These are phyloP conservation scores for Mactromeris polynyma DNA, from an alignment of 2,888 invertebrate species.

Conservation along the genomic window DNA sequence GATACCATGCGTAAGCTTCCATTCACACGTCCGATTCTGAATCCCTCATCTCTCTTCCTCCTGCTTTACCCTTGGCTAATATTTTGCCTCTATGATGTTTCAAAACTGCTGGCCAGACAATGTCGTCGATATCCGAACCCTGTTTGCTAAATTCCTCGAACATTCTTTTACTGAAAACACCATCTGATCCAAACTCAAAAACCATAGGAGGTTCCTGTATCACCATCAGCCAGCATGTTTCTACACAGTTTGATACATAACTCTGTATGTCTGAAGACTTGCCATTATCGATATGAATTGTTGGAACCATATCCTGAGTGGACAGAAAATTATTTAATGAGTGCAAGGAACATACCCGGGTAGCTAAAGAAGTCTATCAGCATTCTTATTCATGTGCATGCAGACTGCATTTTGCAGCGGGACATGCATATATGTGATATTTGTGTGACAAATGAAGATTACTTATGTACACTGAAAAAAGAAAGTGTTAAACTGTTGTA, in stretches of 20 bases:
- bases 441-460: too few relatives aligned
- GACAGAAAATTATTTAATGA: background rate
- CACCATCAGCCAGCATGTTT: background rate
- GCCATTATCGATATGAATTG: background rate
- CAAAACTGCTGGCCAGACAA: slow-evolving; percentile 14
- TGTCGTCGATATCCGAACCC: background rate
- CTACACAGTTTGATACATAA: slow-evolving; percentile 14
- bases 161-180: background rate
- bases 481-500: too few relatives aligned
- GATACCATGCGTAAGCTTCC: background rate
- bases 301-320: background rate
- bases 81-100: background rate
- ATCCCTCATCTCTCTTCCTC: background rate
- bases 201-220: slow-evolving; percentile 10
- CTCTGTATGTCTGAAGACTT: background rate
- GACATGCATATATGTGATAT: too few relatives aligned
- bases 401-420: too few relatives aligned
- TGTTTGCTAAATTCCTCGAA: background rate
- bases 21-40: background rate
- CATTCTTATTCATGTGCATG: too few relatives aligned
- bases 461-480: too few relatives aligned
- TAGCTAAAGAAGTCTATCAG: too few relatives aligned
- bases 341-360: too few relatives aligned
- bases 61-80: background rate
- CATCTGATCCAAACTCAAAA: background rate